A percentile compares a stretch with the other conserved stretches of the same genome.
These are phyloP conservation scores for Maniola hyperantus DNA, from an alignment of 2,888 invertebrate species.

Conservation along the genomic window DNA sequence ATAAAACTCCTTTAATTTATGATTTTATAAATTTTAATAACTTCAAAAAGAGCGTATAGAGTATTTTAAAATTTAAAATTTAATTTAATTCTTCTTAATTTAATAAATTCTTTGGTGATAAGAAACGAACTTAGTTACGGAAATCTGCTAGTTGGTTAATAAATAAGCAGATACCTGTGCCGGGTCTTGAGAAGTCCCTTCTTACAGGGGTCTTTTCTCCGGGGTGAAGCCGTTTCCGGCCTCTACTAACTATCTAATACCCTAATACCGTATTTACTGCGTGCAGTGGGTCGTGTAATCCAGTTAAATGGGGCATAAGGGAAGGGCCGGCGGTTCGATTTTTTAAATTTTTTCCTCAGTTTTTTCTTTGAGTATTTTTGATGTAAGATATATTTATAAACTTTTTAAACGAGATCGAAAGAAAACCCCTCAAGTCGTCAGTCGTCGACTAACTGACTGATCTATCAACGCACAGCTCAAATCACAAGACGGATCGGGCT, in stretches of 20 bases:
- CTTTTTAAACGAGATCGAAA: no score
- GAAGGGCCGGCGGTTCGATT: constrained; percentile 13
- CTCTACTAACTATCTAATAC: constrained; percentile 21
- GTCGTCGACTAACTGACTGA: no score
- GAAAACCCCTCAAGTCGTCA: no score
- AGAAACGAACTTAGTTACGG: no score
- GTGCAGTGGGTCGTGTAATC: constrained; percentile 19
- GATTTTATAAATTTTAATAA: no score
- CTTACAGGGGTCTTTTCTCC: constrained; percentile 15
- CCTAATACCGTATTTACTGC: constrained; percentile 24
- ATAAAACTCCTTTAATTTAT: no score
- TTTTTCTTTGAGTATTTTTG: not conserved
- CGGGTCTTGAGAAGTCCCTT: constrained; percentile 6
- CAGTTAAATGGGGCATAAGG: constrained; percentile 22
- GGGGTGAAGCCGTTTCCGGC: constrained; percentile 8
- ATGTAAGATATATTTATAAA: not conserved
- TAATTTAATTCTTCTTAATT: no score
- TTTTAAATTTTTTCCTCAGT: constrained; percentile 11
- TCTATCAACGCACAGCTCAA: no score
- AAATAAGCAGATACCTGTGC: constrained; percentile 5
- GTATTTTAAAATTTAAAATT: no score
- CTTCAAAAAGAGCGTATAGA: no score
- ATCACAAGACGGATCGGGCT: no score
- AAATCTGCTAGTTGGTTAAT: not conserved
- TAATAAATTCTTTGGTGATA: not conserved